phyloP scores from a whole-genome alignment of 1,140 invertebrate genomes.

The Apis cerana region DNA sequence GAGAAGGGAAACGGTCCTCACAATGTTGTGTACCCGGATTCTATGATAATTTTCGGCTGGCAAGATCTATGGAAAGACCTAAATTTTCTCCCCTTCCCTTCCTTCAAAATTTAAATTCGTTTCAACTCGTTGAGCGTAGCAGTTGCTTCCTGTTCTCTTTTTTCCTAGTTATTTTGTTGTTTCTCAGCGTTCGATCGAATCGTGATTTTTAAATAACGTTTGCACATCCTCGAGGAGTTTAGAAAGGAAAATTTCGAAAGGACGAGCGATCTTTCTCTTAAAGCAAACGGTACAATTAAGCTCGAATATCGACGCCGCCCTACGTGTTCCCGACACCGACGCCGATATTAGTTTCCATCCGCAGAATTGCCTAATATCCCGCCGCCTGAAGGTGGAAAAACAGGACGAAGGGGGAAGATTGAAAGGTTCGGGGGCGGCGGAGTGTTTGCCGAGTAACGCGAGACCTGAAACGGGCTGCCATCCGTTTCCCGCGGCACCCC shows the following conservation, averaged over 20 bases:
- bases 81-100: no score
- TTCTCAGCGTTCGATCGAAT: no score
- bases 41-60: no score
- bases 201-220: no score
- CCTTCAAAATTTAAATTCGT: no score
- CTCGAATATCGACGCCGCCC: conserved; percentile 3
- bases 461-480: conserved; percentile 72
- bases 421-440: conserved; percentile 61
- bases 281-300: conserved; percentile 29
- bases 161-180: no score
- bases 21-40: no score
- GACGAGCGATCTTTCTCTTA: neutral
- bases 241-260: neutral
- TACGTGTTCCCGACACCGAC: conserved; percentile 33
- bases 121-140: no score
- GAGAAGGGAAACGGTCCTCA: no score
- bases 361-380: conserved; percentile 71
- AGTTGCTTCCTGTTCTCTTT: no score
- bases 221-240: neutral
- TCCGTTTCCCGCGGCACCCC: conserved; percentile 66
- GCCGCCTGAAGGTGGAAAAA: conserved; percentile 68
- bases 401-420: conserved; percentile 54
- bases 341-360: conserved; percentile 55
- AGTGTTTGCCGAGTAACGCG: conserved; percentile 80
- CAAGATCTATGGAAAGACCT: no score